These are phyloP conservation scores for Hydropsyche betteni DNA, from an alignment of 2,888 invertebrate species.

Conservation along the genomic window DNA sequence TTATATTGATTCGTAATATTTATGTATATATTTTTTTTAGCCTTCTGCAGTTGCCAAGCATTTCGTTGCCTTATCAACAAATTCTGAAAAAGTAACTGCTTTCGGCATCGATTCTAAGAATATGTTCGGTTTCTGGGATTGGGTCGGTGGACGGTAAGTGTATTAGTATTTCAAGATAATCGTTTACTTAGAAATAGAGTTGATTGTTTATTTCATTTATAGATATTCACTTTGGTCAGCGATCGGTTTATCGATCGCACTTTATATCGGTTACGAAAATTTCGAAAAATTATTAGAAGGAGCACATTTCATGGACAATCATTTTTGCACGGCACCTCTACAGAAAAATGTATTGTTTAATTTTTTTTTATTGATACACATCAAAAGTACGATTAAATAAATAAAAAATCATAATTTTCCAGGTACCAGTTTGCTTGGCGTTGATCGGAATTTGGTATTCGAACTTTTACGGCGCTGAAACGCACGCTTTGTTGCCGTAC, in stretches of 20 bases:
- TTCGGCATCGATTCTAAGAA: constrained; percentile 98
- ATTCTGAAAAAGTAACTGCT: constrained; percentile 90
- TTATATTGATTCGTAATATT: background rate
- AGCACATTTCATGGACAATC: constrained; percentile 93
- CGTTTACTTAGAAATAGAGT: too few species aligned
- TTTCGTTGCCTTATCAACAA: constrained; percentile 98
- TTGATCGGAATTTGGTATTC: constrained; percentile 92
- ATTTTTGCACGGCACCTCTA: constrained; percentile 86
- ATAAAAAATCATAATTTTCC: constrained; percentile 52
- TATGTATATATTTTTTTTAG: constrained; percentile 59
- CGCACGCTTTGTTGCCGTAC: constrained; percentile 95
- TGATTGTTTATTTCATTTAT: background rate
- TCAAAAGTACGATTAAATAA: background rate
- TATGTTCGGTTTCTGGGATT: constrained; percentile 99
- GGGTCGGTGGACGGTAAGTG: constrained; percentile 94
- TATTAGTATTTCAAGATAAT: background rate
- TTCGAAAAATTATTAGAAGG: constrained; percentile 92
- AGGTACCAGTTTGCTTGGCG: constrained; percentile 94
- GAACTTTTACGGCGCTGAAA: constrained; percentile 95
- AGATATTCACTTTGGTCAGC: constrained; percentile 96
- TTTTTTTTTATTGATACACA: background rate
- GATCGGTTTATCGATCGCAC: constrained; percentile 95
- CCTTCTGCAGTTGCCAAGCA: constrained; percentile 90
- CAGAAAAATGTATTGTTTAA: constrained; percentile 83
- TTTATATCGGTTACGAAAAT: constrained; percentile 94